A percentile compares a stretch with the other conserved stretches of the same genome.
Evolutionary conservation across 2,888 invertebrate genomes (phyloP).

Genomic region (Pegoplata infirma): DNA sequence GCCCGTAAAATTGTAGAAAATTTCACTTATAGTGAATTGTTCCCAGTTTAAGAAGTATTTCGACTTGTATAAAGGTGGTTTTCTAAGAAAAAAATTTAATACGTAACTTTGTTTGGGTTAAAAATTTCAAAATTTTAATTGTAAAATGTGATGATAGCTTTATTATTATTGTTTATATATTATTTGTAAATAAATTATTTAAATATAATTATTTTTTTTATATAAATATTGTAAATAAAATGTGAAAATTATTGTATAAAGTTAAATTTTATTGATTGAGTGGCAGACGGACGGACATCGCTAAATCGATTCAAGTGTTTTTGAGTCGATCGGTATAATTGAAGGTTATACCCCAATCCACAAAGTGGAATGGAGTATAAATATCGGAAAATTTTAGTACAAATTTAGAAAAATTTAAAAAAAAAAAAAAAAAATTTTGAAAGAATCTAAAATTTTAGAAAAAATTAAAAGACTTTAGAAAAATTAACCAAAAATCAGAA

Average conservation of each 20-base stretch:
- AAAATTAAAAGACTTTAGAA: too few species aligned
- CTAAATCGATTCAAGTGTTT: too few species aligned
- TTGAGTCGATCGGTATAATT: too few species aligned
- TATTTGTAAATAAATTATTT: slow-evolving; percentile 27
- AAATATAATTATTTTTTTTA: slow-evolving; percentile 30
- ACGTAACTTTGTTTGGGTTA: slow-evolving; percentile 22
- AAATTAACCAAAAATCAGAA: too few species aligned
- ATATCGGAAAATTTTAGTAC: too few species aligned
- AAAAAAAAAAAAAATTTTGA: neutral
- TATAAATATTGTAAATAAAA: slow-evolving; percentile 30
- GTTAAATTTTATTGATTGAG: neutral
- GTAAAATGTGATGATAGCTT: slow-evolving; percentile 57
- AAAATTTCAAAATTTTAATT: slow-evolving; percentile 20
- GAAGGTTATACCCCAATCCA: too few species aligned
- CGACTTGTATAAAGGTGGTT: neutral
- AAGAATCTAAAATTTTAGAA: too few species aligned
- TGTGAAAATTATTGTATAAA: slow-evolving; percentile 20
- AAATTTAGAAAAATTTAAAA: neutral
- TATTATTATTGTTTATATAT: slow-evolving; percentile 40
- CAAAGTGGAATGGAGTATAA: too few species aligned
- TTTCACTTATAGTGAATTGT: slow-evolving; percentile 80
- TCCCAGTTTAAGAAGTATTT: slow-evolving; percentile 77
- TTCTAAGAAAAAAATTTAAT: neutral
- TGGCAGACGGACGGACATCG: neutral
- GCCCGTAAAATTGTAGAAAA: slow-evolving; percentile 81